These are phyloP conservation scores for Rhysida immarginata DNA, from an alignment of 1,140 invertebrate species.

Conservation along the genomic window DNA sequence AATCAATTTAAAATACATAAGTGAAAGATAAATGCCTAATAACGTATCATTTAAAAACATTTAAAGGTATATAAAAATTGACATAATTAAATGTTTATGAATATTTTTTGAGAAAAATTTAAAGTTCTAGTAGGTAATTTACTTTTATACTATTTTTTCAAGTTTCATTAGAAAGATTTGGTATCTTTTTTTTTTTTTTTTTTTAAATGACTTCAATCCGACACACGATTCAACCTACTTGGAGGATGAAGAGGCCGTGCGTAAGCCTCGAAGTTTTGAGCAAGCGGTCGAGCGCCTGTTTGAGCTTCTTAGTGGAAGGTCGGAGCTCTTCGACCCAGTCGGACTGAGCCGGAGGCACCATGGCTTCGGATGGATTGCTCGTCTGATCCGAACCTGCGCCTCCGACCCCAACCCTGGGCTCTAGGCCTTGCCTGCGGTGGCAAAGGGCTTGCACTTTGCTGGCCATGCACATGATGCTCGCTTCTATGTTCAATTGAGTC, in stretches of 20 bases:
- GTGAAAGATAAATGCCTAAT: too few relatives aligned
- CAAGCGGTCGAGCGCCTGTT: constrained; percentile 61
- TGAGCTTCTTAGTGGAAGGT: constrained; percentile 62
- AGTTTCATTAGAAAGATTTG: too few relatives aligned
- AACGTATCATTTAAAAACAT: too few relatives aligned
- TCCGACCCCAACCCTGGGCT: background rate
- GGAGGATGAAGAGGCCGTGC: constrained; percentile 70
- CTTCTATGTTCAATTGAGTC: constrained; percentile 75
- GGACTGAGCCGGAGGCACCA: constrained; percentile 30
- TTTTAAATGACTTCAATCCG: too few relatives aligned
- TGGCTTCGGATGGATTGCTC: background rate
- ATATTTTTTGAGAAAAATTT: too few relatives aligned
- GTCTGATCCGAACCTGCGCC: background rate
- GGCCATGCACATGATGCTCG: constrained; percentile 69
- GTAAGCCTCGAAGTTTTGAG: constrained; percentile 66
- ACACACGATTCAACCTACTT: too few relatives aligned
- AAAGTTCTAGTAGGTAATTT: too few relatives aligned
- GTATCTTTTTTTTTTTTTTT: too few relatives aligned
- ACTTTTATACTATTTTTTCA: too few relatives aligned
- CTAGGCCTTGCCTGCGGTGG: background rate
- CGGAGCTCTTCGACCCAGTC: constrained; percentile 59
- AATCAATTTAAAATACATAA: too few relatives aligned
- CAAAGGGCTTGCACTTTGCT: constrained; percentile 38
- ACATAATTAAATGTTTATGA: too few relatives aligned
- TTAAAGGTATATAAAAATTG: too few relatives aligned